These are phyloP conservation scores for Botrylloides violaceus DNA, from an alignment of 23 tunicate genomes.

Conservation along the genomic window DNA sequence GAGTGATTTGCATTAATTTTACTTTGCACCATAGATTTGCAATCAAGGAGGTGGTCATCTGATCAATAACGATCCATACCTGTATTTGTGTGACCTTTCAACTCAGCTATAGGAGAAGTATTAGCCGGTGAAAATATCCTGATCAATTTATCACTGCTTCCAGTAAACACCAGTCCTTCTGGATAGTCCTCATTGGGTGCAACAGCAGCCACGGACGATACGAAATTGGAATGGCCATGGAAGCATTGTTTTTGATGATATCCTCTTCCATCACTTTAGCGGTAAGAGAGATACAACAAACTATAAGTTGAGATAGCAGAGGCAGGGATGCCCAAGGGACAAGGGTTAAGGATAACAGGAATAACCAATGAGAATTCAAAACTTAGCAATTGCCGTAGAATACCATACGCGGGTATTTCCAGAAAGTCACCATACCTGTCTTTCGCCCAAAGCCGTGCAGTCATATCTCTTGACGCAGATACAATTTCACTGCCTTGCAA, in stretches of 20 bases:
- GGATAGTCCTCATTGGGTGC: conserved; percentile 43
- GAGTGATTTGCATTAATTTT: too few relatives aligned
- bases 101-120: conserved; percentile 20
- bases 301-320: too few relatives aligned
- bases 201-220: conserved; percentile 47
- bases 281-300: too few relatives aligned
- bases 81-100: conserved; percentile 47
- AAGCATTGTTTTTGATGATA: conserved; percentile 24
- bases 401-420: too few relatives aligned
- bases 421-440: conserved; percentile 11
- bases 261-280: neutral
- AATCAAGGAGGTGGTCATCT: too few relatives aligned
- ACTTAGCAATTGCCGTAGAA: too few relatives aligned
- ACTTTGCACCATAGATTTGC: too few relatives aligned
- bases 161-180: conserved; percentile 65
- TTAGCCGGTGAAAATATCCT: conserved; percentile 21
- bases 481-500: conserved; percentile 22
- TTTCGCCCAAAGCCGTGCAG: conserved; percentile 44
- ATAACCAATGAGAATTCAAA: too few relatives aligned
- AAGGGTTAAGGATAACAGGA: too few relatives aligned
- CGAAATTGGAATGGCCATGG: conserved; percentile 71
- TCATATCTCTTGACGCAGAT: conserved; percentile 55
- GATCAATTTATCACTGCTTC: conserved; percentile 59
- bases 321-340: too few relatives aligned
- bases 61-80: conserved; percentile 12